Evolutionary conservation across 1,140 invertebrate species (phyloP).

Genomic region (Drosophila sulfurigaster): DNA sequence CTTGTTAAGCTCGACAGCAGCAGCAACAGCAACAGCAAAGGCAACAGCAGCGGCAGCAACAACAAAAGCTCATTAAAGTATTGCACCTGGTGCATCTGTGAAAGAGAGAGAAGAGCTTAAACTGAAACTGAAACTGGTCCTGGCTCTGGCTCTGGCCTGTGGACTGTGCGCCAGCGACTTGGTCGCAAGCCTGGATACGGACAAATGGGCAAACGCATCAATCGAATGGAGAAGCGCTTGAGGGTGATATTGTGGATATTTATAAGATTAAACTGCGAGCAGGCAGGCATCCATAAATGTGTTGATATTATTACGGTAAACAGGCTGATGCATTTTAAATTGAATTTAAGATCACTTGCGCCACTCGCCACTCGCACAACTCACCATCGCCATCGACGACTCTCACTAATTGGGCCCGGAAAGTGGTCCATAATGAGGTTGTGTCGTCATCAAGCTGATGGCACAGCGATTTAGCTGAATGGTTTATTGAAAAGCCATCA

Average conservation of each 20-base stretch:
- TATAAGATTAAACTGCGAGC: constrained; percentile 37
- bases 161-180: constrained; percentile 31
- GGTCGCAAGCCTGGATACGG: not conserved
- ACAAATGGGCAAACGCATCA: constrained; percentile 15
- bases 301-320: constrained; percentile 83
- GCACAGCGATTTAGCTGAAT: constrained; percentile 54
- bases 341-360: constrained; percentile 69
- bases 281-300: constrained; percentile 66
- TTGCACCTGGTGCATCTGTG: constrained; percentile 68
- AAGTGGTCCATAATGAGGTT: constrained; percentile 53
- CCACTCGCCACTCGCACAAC: constrained; percentile 21
- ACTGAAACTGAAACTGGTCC: constrained; percentile 39
- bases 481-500: constrained; percentile 75
- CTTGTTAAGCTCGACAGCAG: constrained; percentile 42
- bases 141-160: not conserved
- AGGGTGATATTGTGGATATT: constrained; percentile 47
- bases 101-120: constrained; percentile 23
- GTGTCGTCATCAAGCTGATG: constrained; percentile 47
- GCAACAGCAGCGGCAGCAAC: constrained; percentile 1
- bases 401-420: constrained; percentile 69
- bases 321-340: constrained; percentile 81
- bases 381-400: not conserved
- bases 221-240: constrained; percentile 36
- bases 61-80: constrained; percentile 75
- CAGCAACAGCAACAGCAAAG: not conserved